Percentiles rank a stretch among this genome's conserved stretches.
Conservation (phyloP, 92 coral and sea anemone genomes). For the Zoanthus sansibaricus region DNA sequence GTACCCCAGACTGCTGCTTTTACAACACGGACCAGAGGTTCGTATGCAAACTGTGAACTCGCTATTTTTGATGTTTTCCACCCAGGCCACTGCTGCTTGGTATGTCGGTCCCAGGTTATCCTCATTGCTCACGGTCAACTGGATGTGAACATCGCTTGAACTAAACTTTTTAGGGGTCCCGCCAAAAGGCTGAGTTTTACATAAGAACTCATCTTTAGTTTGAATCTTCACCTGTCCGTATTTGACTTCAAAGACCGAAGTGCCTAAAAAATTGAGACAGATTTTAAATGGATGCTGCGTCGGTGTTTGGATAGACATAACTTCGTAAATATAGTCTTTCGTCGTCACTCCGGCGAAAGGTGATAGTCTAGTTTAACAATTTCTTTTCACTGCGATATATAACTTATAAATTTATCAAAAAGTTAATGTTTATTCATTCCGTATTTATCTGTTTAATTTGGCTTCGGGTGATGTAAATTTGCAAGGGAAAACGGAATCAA, state of each 20-base stretch:
- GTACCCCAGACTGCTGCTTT: conserved; percentile 53
- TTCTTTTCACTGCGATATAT: no score
- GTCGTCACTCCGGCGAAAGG: no score
- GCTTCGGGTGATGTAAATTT: no score
- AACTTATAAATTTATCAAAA: no score
- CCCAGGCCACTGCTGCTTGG: conserved; percentile 86
- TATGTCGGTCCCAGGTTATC: conserved; percentile 64
- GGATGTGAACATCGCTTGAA: conserved; percentile 61
- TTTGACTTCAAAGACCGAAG: conserved; percentile 22
- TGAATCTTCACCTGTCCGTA: conserved; percentile 30
- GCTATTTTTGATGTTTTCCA: conserved; percentile 55
- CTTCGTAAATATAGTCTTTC: no score
- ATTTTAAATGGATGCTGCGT: neutral
- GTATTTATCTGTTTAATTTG: no score
- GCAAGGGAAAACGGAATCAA: no score
- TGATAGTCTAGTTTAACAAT: no score
- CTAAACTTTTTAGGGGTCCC: conserved; percentile 13
- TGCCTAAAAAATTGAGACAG: neutral
- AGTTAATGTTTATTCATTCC: no score
- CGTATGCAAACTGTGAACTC: conserved; percentile 70
- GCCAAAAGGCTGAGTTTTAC: conserved; percentile 31
- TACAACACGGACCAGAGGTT: conserved; percentile 70
- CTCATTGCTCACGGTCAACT: conserved; percentile 70
- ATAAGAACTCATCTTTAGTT: conserved; percentile 32
- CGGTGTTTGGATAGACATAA: no score